Conservation (phyloP, 2,797 vertebrate genomes). For the Discoglossus pictus region DNA sequence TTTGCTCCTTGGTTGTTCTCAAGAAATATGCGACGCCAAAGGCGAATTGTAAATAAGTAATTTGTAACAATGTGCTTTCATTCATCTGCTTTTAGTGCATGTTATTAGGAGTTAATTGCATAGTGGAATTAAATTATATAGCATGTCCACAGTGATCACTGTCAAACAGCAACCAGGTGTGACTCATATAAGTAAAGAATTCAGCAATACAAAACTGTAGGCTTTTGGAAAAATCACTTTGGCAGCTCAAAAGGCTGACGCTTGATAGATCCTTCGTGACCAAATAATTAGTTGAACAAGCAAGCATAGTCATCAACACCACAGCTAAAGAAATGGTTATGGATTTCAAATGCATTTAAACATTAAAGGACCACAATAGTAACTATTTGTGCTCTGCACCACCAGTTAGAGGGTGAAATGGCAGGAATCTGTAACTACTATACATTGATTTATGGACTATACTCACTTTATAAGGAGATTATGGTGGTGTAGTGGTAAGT, state of each 20-base stretch:
- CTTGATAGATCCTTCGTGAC: conserved; percentile 53
- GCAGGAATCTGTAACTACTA: too few relatives aligned
- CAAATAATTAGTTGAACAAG: conserved; percentile 58
- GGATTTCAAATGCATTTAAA: too few relatives aligned
- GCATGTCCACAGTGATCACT: conserved; percentile 73
- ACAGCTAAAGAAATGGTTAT: too few relatives aligned
- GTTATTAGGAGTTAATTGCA: conserved; percentile 72
- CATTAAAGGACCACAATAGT: too few relatives aligned
- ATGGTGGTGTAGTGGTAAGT: too few relatives aligned
- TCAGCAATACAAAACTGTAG: conserved; percentile 66
- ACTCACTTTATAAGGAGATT: too few relatives aligned
- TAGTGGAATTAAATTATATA: conserved; percentile 75
- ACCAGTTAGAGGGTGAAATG: too few relatives aligned
- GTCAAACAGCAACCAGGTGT: conserved; percentile 71
- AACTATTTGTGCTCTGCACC: too few relatives aligned
- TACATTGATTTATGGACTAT: too few relatives aligned
- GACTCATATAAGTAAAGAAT: conserved; percentile 63
- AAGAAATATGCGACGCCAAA: not conserved
- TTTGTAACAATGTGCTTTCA: conserved; percentile 29
- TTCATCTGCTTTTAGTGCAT: conserved; percentile 61
- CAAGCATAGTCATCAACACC: conserved; percentile 39
- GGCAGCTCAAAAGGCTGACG: conserved; percentile 57
- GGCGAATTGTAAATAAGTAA: not conserved
- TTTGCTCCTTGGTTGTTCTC: too few relatives aligned
- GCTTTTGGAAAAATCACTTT: conserved; percentile 37